phyloP scores from a whole-genome alignment of 2,797 vertebrate species.

The Chromobotia macracanthus region DNA sequence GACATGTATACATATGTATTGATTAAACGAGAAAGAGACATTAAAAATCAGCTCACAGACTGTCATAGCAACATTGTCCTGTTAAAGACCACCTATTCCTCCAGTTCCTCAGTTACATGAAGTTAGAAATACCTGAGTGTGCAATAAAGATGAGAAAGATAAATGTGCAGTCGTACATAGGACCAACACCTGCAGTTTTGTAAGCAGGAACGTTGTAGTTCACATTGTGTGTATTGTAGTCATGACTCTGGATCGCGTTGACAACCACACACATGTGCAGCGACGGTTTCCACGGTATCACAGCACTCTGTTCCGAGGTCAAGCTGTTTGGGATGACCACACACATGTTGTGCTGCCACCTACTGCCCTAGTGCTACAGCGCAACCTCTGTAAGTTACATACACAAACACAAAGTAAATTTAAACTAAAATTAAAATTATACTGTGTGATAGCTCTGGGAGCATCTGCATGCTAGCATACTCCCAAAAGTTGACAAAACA shows the following conservation, averaged over 20 bases:
- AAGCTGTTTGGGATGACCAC: conserved; percentile 90
- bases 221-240: conserved; percentile 73
- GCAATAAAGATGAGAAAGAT: conserved; percentile 33
- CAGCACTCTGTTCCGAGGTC: conserved; percentile 89
- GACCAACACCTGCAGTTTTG: conserved; percentile 26
- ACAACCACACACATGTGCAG: conserved; percentile 84
- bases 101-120: background rate
- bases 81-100: background rate
- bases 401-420: too few species aligned
- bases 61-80: background rate
- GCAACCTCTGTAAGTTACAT: conserved; percentile 78
- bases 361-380: conserved; percentile 79
- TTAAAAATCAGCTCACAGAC: background rate
- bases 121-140: conserved; percentile 7
- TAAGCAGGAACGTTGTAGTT: conserved; percentile 9
- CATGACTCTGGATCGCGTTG: conserved; percentile 94
- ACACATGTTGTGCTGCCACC: conserved; percentile 90
- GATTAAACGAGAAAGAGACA: background rate
- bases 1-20: background rate
- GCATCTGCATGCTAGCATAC: too few species aligned
- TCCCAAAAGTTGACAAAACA: too few species aligned
- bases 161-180: conserved; percentile 17
- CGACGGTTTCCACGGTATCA: conserved; percentile 94
- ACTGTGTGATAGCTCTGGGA: too few species aligned
- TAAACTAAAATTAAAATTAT: background rate